Conservation (phyloP, 2,888 invertebrate genomes). For the Holacanthella duospinosa region DNA sequence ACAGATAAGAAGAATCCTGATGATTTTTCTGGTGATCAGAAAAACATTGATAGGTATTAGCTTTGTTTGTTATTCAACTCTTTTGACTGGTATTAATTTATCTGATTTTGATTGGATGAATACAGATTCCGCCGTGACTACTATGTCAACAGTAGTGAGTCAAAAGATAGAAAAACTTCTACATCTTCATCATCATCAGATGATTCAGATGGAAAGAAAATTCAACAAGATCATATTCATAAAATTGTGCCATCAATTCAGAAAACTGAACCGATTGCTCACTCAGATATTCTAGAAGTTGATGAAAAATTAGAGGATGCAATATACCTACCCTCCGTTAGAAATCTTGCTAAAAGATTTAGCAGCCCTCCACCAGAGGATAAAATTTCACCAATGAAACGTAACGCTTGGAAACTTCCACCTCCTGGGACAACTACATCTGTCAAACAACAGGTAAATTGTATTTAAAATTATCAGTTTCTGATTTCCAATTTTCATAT, state of each 20-base stretch:
- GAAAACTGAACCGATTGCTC: neutral
- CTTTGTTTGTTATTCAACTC: no score
- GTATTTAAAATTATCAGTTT: no score
- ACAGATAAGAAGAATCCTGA: neutral
- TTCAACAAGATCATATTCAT: neutral
- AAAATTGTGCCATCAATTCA: neutral
- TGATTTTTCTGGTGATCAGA: neutral
- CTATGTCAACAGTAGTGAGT: constrained; percentile 53
- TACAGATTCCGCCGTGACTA: constrained; percentile 72
- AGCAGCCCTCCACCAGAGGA: neutral
- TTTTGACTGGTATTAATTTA: no score
- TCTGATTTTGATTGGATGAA: constrained; percentile 23
- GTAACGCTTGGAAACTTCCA: neutral
- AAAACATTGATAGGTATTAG: neutral
- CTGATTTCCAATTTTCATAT: no score
- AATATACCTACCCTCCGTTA: constrained; percentile 54
- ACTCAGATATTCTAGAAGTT: neutral
- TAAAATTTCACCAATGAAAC: neutral
- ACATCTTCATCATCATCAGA: neutral
- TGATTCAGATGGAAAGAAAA: neutral
- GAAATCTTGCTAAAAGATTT: constrained; percentile 1
- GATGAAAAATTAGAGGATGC: constrained; percentile 40
- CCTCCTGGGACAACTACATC: neutral
- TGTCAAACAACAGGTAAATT: neutral
- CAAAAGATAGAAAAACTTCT: neutral